Base-by-base conservation (phyloP, 2,113 vertebrate species). In the Agapornis roseicollis region DNA sequence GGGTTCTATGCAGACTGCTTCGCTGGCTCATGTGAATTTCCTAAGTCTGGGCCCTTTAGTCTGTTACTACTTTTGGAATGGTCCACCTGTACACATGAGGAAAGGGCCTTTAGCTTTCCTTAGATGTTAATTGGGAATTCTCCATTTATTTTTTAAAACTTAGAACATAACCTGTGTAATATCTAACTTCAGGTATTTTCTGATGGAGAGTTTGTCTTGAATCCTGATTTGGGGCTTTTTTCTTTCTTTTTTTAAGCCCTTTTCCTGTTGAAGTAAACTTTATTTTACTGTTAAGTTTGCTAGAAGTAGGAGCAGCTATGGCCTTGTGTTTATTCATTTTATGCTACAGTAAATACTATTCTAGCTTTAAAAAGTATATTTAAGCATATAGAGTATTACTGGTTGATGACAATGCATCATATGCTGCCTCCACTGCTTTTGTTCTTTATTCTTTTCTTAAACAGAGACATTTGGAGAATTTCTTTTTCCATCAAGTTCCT, bases 131-230 rank as follows among this genome's bases (percentile, higher is more conserved):
- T 27, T 50, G 27, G 13, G 29, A 49, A 66, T 65, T 73, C 8
- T 88, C 17, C 9, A 64, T 60, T 89, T 77, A 20, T 72, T 29
- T 81, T 78, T 41, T n/a, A 58, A 73, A 88, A 77, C 55, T n/a
- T 65, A 39, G 28, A 24, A 50, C 24, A 2, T 0, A 0, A 9
- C 5, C 31, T 79, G 10, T 56, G 7, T 33, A n/a, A 46, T 65
- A 52, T 17, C 17, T 65, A 15, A 53, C 68, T 87, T 76, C 27
- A n/a, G 20, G 44, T 41, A 25, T 11, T 29, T 89, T 70, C 25
- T 65, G 2, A 37, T 85, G 25, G 28, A 82, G 18, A 90, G 7
- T 50, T 88, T 87, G 6, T 56, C 33, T 76, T 72, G 24, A 65
- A 69, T 89, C 11, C 31, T 82, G 41, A 2, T 12, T 69, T 49